Evolutionary conservation across 1,140 invertebrate species (phyloP).

Genomic region (Patella vulgata): DNA sequence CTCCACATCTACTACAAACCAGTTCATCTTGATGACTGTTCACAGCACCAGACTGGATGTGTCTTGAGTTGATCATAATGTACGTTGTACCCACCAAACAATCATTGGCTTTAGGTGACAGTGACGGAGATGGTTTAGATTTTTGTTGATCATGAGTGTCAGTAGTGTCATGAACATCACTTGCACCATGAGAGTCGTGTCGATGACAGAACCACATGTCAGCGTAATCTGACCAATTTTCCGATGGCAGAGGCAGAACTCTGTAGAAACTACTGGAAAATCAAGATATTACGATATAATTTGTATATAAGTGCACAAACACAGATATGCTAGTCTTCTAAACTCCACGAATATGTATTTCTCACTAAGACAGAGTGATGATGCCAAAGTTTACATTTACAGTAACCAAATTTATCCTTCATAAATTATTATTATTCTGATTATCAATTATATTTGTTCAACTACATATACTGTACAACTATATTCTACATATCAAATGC

Average conservation of each 20-base stretch:
- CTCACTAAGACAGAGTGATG: neutral
- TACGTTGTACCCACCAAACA: slow-evolving; percentile 47
- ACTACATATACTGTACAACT: too few relatives aligned
- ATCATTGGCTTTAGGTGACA: slow-evolving; percentile 33
- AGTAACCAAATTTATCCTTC: too few relatives aligned
- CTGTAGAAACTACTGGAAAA: slow-evolving; percentile 39
- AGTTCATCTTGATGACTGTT: slow-evolving; percentile 15
- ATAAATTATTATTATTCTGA: neutral
- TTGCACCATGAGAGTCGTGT: too few relatives aligned
- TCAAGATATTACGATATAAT: neutral
- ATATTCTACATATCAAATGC: too few relatives aligned
- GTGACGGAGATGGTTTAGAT: slow-evolving; percentile 4
- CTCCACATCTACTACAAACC: slow-evolving; percentile 39
- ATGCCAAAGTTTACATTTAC: neutral
- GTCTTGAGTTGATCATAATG: slow-evolving; percentile 28
- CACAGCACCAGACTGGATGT: slow-evolving; percentile 25
- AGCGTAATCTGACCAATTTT: slow-evolving; percentile 50
- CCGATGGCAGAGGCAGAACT: slow-evolving; percentile 45
- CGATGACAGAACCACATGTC: slow-evolving; percentile 54
- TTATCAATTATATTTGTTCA: neutral
- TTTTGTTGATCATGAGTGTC: slow-evolving; percentile 8
- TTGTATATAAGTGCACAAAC: neutral
- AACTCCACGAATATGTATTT: neutral
- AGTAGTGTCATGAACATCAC: too few relatives aligned
- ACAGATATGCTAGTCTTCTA: neutral